Base-by-base conservation (phyloP, 2,797 vertebrate species). In the Babyrousa celebensis region DNA sequence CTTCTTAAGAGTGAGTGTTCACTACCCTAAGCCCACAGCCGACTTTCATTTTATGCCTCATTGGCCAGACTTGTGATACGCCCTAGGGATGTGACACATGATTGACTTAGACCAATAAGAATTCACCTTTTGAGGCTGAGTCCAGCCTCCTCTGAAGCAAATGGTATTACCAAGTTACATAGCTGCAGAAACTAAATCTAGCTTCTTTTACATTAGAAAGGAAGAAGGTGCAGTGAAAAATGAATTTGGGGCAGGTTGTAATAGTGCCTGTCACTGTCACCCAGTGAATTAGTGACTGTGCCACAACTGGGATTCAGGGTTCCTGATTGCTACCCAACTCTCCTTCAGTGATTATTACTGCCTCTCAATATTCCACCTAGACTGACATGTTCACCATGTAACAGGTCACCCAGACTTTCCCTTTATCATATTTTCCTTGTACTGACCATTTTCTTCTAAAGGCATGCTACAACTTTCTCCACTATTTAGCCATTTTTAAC, bases 61-160 rank as follows among this genome's bases (percentile, higher is more conserved):
- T 10, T 86, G 75, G 36, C 25, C 63, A 92, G 89, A 78, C 43
- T 92, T 86, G 36, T 72, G 56, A 93, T n/a, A 48, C 71, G 27
- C 23, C 29, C 15, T 48, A 21, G 65, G 58, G 25, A 12, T 54
- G 48, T 70, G 17, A 63, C 43, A 60, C 11, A n/a, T 85, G 54
- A 80, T 25, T 82, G 68, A 16, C n/a, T 95, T 78, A 85, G 75
- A 68, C 8, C 58, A 25, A 71, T 79, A 27, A 79, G 77, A 94
- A 83, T 60, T 84, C 8, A 60, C 1, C 43, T 48, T 48, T 48
- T 48, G 43, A 48, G 43, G 43, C 43, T 48, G 43, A 48, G 9
- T 48, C 43, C 43, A 48, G 43, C 43, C 43, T 48, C 43, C 43
- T 48, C 43, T 80, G 67, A 89, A 63, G 85, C 68, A 65, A 20